Conservation (phyloP, 1,140 invertebrate genomes). For the Samia ricini region DNA sequence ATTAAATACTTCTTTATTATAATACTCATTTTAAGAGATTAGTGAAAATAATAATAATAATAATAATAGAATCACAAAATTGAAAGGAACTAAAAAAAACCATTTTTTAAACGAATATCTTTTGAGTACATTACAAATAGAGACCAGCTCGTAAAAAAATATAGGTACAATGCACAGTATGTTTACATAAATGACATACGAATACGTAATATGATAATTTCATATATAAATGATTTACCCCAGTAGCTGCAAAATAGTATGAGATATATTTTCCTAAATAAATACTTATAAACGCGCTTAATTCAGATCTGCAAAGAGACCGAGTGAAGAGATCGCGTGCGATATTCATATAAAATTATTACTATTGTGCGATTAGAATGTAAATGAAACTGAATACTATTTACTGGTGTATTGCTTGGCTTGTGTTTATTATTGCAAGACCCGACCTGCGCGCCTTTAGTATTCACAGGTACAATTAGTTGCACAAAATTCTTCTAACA, state of each 20-base stretch:
- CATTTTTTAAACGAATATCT: constrained; percentile 54
- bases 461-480: constrained; percentile 16
- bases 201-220: constrained; percentile 42
- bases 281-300: too few relatives aligned
- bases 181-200: constrained; percentile 53
- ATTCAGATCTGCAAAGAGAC: too few relatives aligned
- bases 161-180: constrained; percentile 54
- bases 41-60: constrained; percentile 29
- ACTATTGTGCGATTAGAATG: not conserved
- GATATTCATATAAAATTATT: not conserved
- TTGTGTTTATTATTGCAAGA: constrained; percentile 59
- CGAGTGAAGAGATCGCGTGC: not conserved
- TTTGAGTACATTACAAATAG: constrained; percentile 69
- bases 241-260: not conserved
- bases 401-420: not conserved
- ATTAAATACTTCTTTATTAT: constrained; percentile 49
- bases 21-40: constrained; percentile 39
- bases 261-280: not conserved
- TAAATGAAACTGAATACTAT: not conserved
- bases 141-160: constrained; percentile 70
- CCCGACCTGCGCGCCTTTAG: constrained; percentile 54
- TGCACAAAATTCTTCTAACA: not conserved
- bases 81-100: constrained; percentile 41
- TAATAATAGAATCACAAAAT: constrained; percentile 32
- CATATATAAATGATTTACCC: not conserved